Percentiles rank a stretch among this genome's conserved stretches.
Conservation (phyloP, 2,797 vertebrate genomes). For the Chaetophractus vellerosus region DNA sequence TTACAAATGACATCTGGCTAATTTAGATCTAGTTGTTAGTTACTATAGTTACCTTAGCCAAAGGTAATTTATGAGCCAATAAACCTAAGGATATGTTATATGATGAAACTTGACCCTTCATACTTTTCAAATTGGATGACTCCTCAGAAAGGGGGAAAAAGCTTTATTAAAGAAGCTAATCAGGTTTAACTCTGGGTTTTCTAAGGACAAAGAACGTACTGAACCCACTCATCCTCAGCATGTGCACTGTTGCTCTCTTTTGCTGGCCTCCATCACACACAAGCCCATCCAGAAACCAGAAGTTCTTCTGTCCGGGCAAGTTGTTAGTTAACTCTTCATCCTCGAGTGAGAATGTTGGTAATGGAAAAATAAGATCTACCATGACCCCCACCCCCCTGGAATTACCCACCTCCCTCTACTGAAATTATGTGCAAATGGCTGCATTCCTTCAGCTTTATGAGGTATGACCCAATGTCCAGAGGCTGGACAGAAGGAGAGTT, state of each 20-base stretch:
- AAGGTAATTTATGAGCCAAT: neutral
- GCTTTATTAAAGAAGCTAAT: neutral
- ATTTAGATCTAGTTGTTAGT: neutral
- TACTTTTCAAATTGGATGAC: neutral
- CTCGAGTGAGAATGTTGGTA: neutral
- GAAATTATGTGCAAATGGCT: neutral
- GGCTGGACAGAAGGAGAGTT: neutral
- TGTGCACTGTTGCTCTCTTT: neutral
- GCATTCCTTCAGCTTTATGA: conserved; percentile 63
- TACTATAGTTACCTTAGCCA: too few relatives aligned
- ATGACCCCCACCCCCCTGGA: neutral
- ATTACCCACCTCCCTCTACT: neutral
- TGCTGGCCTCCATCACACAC: fast-evolving
- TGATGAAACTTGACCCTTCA: neutral
- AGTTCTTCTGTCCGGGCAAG: neutral
- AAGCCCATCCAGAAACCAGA: neutral
- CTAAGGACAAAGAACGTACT: neutral
- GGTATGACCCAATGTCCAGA: neutral
- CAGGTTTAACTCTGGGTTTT: neutral
- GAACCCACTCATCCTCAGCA: neutral
- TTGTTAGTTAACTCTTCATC: neutral
- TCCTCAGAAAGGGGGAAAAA: conserved; percentile 1
- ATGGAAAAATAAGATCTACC: neutral
- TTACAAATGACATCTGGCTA: neutral
- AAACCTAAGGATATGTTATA: neutral